phyloP scores from a whole-genome alignment of 2,113 vertebrate genomes.

The Cavia porcellus region DNA sequence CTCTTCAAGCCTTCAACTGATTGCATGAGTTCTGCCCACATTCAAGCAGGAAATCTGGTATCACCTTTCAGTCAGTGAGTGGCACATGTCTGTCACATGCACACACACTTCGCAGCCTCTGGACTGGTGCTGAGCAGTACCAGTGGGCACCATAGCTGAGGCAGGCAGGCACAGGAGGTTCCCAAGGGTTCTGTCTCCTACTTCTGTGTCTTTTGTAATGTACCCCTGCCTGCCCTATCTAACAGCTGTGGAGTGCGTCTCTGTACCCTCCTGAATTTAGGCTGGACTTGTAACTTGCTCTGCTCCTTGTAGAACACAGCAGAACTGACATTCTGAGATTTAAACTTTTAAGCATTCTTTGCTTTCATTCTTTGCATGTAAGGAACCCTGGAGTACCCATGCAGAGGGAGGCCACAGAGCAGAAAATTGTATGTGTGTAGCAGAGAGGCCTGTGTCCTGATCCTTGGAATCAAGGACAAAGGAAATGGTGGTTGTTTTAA shows the following conservation, averaged over 20 bases:
- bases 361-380: background rate
- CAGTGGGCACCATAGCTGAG: background rate
- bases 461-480: background rate
- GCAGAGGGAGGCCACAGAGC: background rate
- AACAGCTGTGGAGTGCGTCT: background rate
- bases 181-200: background rate
- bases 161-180: background rate
- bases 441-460: background rate
- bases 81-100: background rate
- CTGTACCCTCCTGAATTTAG: background rate
- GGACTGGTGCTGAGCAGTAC: background rate
- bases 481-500: background rate
- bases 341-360: background rate
- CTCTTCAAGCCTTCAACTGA: background rate
- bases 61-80: background rate
- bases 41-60: background rate
- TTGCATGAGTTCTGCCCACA: background rate
- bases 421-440: accelerated
- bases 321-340: background rate
- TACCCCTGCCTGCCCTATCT: background rate
- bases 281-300: background rate
- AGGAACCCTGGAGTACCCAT: background rate
- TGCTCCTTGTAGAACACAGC: background rate
- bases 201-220: background rate
- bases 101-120: background rate